A percentile compares a stretch with the other conserved stretches of the same genome.
phyloP scores from a whole-genome alignment of 1,140 invertebrate species.

The Habropoda laboriosa region DNA sequence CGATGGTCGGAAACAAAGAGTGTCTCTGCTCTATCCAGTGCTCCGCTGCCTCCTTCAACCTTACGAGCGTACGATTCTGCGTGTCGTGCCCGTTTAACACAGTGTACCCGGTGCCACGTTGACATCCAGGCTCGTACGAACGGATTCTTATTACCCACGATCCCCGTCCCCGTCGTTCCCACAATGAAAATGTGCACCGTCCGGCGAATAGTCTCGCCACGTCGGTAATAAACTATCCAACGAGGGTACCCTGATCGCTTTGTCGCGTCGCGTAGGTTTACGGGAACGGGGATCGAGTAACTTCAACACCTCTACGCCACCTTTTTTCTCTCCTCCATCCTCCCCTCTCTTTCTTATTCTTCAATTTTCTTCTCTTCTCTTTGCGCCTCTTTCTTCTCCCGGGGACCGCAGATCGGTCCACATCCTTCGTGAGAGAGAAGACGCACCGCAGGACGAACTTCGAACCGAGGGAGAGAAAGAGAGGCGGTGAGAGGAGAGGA shows the following conservation, averaged over 20 bases:
- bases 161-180: constrained; percentile 20
- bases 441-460: neutral
- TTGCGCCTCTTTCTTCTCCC: neutral
- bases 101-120: neutral
- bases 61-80: too few species aligned
- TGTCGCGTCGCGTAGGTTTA: constrained; percentile 57
- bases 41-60: neutral
- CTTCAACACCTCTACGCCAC: constrained; percentile 41
- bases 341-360: constrained; percentile 14
- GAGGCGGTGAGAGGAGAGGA: neutral
- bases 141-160: constrained; percentile 33
- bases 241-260: constrained; percentile 40
- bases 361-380: constrained; percentile 29
- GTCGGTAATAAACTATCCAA: constrained; percentile 53
- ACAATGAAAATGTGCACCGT: constrained; percentile 40
- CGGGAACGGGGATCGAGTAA: constrained; percentile 56
- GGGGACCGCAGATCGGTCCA: constrained; percentile 41
- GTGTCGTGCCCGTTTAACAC: constrained; percentile 6
- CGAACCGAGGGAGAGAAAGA: constrained; percentile 4
- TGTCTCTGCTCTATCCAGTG: neutral
- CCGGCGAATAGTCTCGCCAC: constrained; percentile 30
- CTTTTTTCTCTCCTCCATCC: constrained; percentile 41
- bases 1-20: neutral
- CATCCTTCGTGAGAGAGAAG: constrained; percentile 1
- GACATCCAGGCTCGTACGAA: constrained; percentile 10